Base-by-base conservation (phyloP, 1,140 invertebrate genomes). In the Archegozetes longisetosus region DNA sequence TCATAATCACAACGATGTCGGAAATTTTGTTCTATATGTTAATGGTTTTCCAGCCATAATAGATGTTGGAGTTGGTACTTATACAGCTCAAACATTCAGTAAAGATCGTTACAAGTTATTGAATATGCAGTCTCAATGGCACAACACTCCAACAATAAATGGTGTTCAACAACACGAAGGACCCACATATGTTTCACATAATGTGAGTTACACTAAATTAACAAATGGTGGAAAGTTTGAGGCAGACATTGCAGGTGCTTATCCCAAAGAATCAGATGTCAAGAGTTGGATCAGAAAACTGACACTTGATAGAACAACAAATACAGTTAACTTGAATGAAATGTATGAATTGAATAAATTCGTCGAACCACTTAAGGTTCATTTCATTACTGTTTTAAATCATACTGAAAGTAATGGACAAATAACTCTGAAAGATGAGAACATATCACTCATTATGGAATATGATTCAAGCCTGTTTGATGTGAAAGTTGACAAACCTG, bases 1-100 rank as follows among this genome's bases (percentile, higher is more conserved):
- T 55, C 53, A 55, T 26, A 55, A 55, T 46, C 53, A 55, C 53
- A 55, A 55, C 53, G 53, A 55, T 22, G 53, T 55, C 20, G 53
- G 53, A n/a, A 23, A 55, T 20, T 46, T 55, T 27, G 27, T 55
- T 22, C 4, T 55, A 4, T 55, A 29, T 26, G n/a, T 22, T 9
- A 28, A 55, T 22, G 53, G 53, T 26, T 20, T 22, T 4, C 53
- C 53, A 13, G 53, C 25, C 26, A n/a, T 55, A 9, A 55, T 55
- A 29, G 53, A 55, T 23, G 20, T 55, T 22, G 53, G 53, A 6
- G 53, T 55, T 12, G 53, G 53, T 46, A 20, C 25, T 23, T 55
- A 55, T 26, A 28, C 27, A 22, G 25, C 9, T 6, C 4, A 55
- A 9, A 9, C 53, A 17, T 55, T 55, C 20, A 22, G 53, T 12